Evolutionary conservation across 2,113 vertebrate species (phyloP), one percentile per base, ranked within the genome.

Genomic region (Todiramphus saurophagus): DNA sequence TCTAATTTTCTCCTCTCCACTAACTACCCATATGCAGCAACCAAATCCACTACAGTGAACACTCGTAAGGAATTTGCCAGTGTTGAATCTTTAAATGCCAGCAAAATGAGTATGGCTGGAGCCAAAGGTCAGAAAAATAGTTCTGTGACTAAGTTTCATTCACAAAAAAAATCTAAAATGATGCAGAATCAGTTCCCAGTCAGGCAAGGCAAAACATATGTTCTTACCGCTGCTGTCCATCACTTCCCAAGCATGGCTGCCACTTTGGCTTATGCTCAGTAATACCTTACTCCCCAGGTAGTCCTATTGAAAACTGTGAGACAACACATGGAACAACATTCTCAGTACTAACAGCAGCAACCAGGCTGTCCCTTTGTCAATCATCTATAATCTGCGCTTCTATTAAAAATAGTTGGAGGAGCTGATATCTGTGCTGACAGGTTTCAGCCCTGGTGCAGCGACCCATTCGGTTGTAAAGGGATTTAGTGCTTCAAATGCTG

Each of bases 361-460:
- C 0, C 2, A 75, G 68, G 70, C 64, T 72, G 69, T 37, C 66
- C 46, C 69, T 79, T 74, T 63, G 21, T 90, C 96, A 95, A 33
- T 94, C 94, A 89, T 15, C 55, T 46, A 24, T 48, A 91, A 94
- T 84, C 62, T 93, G 14, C 13, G 20, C 68, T 92, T 82, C 80
- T 93, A 91, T 95, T 93, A 88, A 93, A 96, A 95, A 92, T 77
- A 86, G 70, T 73, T 89, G 58, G 84, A 89, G 83, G 73, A 72
- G 46, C 31, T 56, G 75, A 86, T 91, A 77, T 30, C 14, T 83
- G 21, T 70, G 80, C 68, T 95, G 94, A 95, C 80, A 80, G 33
- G 58, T 90, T 91, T 70, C 83, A 90, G 62, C 50, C 37, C 53
- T 53, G 18, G 53, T 15, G 11, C 55, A 83, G 83, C 35, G 90